Conservation (phyloP, 2,797 vertebrate genomes). For the Choloepus didactylus region DNA sequence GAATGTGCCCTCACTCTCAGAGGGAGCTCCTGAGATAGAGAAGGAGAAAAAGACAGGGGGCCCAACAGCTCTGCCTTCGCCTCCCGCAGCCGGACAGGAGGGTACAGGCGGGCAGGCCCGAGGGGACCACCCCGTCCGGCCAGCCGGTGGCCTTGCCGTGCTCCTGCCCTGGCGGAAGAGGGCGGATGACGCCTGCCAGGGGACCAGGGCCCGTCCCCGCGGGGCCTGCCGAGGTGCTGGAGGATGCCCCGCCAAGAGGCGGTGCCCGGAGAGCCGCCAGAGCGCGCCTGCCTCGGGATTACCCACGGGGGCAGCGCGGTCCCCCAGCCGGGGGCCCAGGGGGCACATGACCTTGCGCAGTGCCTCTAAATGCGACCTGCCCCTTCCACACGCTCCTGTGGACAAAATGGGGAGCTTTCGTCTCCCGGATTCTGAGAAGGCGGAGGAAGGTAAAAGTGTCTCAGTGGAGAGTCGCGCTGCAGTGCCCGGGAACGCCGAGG, state of each 20-base stretch:
- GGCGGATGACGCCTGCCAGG: accelerated
- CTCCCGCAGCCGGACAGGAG: accelerated
- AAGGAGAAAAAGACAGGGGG: not conserved
- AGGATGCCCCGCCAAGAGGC: not conserved
- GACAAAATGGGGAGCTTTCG: not conserved
- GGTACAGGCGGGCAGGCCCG: accelerated
- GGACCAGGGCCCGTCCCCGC: accelerated
- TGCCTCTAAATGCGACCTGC: accelerated
- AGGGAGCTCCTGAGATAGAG: accelerated
- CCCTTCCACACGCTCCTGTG: accelerated
- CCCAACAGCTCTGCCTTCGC: accelerated
- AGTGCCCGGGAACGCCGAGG: not conserved
- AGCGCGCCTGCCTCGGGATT: accelerated
- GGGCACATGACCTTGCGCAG: not conserved
- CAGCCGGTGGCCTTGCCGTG: accelerated
- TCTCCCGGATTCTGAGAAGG: slow-evolving; percentile 68
- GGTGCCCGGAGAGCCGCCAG: not conserved
- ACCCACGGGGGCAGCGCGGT: accelerated
- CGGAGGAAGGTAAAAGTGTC: slow-evolving; percentile 83
- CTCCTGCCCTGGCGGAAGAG: not conserved
- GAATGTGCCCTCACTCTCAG: not conserved
- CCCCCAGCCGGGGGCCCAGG: not conserved
- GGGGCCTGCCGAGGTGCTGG: accelerated
- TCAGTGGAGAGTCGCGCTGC: not conserved
- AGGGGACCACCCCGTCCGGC: accelerated